Conservation (phyloP, 2,888 invertebrate genomes). For the Parochlus steinenii region DNA sequence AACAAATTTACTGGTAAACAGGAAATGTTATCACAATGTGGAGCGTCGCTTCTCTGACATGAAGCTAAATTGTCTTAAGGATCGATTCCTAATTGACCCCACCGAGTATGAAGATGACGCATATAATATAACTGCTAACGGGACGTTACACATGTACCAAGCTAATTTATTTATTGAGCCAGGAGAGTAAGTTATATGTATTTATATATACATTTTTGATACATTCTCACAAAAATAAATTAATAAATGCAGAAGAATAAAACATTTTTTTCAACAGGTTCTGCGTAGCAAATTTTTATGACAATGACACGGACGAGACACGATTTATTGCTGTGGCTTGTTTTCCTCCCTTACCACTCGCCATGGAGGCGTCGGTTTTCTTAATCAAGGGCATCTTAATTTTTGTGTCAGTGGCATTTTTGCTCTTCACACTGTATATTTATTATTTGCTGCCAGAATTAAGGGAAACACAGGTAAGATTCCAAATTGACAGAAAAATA, state of each 20-base stretch:
- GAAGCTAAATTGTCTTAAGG: no score
- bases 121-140: conserved; percentile 6
- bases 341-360: conserved; percentile 25
- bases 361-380: conserved; percentile 21
- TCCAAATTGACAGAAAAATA: neutral
- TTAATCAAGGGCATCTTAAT: conserved; percentile 23
- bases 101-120: conserved; percentile 6
- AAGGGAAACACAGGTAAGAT: conserved; percentile 33
- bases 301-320: conserved; percentile 19
- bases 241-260: conserved; percentile 14
- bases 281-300: conserved; percentile 18
- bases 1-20: no score
- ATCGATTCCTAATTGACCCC: no score
- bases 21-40: no score
- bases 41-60: no score
- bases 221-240: neutral
- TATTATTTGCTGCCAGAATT: conserved; percentile 43
- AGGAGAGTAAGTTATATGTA: conserved; percentile 4
- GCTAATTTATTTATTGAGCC: neutral
- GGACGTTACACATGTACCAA: conserved; percentile 3
- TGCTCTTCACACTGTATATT: conserved; percentile 39
- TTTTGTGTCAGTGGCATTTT: conserved; percentile 39
- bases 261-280: neutral
- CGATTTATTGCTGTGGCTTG: conserved; percentile 20
- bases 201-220: neutral